phyloP scores from a whole-genome alignment of 2,888 invertebrate species.

The Notodonta ziczac region DNA sequence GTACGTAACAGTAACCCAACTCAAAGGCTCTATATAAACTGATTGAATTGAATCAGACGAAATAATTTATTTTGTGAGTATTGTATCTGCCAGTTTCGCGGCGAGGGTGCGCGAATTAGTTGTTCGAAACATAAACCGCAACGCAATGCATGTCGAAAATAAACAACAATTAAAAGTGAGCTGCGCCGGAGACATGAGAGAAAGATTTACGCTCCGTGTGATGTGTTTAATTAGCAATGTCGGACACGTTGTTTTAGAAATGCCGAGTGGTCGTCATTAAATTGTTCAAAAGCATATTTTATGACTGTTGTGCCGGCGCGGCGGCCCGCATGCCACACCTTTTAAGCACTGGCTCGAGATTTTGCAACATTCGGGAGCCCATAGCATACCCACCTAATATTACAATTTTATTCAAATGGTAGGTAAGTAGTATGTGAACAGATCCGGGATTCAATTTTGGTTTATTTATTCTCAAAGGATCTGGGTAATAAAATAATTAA shows the following conservation, averaged over 20 bases:
- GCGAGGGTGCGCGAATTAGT: not conserved
- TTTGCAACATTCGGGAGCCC: too few relatives aligned
- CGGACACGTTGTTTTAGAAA: not conserved
- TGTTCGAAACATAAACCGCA: not conserved
- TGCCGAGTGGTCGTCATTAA: not conserved
- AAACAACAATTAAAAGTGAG: slow-evolving; percentile 4
- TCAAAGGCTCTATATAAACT: too few relatives aligned
- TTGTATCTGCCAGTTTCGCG: not conserved
- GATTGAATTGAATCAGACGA: not conserved
- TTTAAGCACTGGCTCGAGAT: too few relatives aligned
- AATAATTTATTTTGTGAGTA: not conserved
- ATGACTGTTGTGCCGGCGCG: not conserved
- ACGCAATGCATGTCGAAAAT: slow-evolving; percentile 1
- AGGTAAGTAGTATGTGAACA: too few relatives aligned
- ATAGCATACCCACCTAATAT: too few relatives aligned
- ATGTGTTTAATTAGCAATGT: slow-evolving; percentile 2
- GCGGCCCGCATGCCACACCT: not conserved
- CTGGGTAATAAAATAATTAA: too few relatives aligned
- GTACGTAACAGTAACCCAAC: too few relatives aligned
- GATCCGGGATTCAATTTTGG: too few relatives aligned
- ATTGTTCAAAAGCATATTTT: not conserved
- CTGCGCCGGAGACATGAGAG: not conserved
- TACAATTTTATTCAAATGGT: too few relatives aligned
- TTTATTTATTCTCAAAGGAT: too few relatives aligned
- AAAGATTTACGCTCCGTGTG: not conserved